These are phyloP conservation scores for Acanthiza pusilla DNA, from an alignment of 2,797 vertebrate genomes.

Conservation along the genomic window DNA sequence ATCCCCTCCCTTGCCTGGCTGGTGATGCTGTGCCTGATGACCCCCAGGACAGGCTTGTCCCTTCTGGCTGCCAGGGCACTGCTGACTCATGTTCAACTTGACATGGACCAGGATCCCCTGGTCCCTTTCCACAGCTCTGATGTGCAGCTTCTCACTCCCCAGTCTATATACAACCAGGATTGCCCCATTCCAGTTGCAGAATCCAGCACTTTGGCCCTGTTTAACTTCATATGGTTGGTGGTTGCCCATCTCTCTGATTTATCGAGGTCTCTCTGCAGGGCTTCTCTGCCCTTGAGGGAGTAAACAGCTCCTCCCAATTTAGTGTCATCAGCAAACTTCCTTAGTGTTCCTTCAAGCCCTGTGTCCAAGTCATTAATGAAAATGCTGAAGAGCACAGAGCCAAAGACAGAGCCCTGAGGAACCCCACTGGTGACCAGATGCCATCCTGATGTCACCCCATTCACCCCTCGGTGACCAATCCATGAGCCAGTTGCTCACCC, in stretches of 20 bases:
- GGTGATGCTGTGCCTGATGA: not conserved
- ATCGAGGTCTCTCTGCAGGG: not conserved
- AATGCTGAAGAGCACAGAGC: not conserved
- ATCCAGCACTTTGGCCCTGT: not conserved
- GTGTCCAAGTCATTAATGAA: not conserved
- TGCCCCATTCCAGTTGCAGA: not conserved
- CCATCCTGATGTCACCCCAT: not conserved
- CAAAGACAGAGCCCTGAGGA: not conserved
- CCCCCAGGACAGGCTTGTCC: rapidly evolving
- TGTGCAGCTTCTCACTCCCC: not conserved
- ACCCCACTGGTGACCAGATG: rapidly evolving
- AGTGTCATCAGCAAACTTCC: not conserved
- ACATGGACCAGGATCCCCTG: rapidly evolving
- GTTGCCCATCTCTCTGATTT: not conserved
- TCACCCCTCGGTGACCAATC: rapidly evolving
- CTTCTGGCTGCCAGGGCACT: not conserved
- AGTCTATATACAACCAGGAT: rapidly evolving
- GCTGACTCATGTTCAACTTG: rapidly evolving
- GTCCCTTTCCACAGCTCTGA: not conserved
- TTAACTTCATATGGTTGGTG: not conserved
- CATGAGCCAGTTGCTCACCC: not conserved
- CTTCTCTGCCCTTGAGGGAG: not conserved
- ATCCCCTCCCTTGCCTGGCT: rapidly evolving
- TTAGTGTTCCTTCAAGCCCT: not conserved
- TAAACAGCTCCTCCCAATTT: not conserved